Percentiles rank a stretch among this genome's conserved stretches.
phyloP scores from a whole-genome alignment of 92 coral and sea anemone genomes.

The Ricordea florida region DNA sequence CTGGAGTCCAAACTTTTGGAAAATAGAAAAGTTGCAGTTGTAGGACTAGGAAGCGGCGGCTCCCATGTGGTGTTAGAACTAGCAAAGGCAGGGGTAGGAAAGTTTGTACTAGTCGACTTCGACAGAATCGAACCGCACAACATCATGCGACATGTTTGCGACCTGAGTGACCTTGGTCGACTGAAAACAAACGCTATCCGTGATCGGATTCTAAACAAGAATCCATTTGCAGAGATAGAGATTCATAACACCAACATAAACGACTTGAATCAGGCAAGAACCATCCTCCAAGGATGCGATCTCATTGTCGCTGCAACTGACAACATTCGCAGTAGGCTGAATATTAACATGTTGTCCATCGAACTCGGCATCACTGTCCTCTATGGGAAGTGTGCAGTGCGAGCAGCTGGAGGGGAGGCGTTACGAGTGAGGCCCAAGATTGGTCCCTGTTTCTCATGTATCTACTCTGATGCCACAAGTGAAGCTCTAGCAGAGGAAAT shows the following conservation, averaged over 20 bases:
- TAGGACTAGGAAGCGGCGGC: slow-evolving; percentile 95
- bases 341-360: slow-evolving; percentile 79
- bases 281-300: slow-evolving; percentile 83
- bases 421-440: slow-evolving; percentile 78
- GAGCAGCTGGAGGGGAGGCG: slow-evolving; percentile 97
- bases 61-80: slow-evolving; percentile 87
- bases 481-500: slow-evolving; percentile 84
- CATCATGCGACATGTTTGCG: slow-evolving; percentile 92
- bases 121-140: slow-evolving; percentile 93
- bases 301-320: slow-evolving; percentile 93
- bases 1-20: slow-evolving; percentile 86
- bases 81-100: slow-evolving; percentile 97
- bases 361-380: slow-evolving; percentile 76
- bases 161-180: slow-evolving; percentile 85
- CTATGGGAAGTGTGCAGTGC: slow-evolving; percentile 91
- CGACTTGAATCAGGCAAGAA: slow-evolving; percentile 70
- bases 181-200: slow-evolving; percentile 90
- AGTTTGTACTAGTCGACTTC: slow-evolving; percentile 84
- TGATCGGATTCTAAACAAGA: slow-evolving; percentile 84
- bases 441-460: slow-evolving; percentile 93
- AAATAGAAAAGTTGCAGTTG: slow-evolving; percentile 85
- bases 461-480: slow-evolving; percentile 70
- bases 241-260: slow-evolving; percentile 77
- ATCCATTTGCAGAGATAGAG: slow-evolving; percentile 82
- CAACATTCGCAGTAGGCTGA: slow-evolving; percentile 91